Base-by-base conservation (phyloP, 2,888 invertebrate genomes). In the Brachynemurus nebulosus region DNA sequence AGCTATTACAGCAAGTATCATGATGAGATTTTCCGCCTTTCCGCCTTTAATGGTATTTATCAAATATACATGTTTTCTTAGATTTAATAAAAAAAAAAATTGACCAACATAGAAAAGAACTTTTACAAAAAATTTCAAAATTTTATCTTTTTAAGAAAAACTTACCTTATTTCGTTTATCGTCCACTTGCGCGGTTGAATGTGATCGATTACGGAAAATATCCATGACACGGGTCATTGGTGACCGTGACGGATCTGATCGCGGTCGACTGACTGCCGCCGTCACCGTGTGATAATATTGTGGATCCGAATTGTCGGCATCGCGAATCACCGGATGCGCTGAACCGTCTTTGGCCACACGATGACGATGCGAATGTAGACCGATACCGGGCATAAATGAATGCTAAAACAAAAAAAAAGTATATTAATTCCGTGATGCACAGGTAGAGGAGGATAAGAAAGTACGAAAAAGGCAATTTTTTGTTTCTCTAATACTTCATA, bases 211-310 rank as follows among this genome's bases (percentile, higher is more conserved):
- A 47, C 90, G 75, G 65, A 91, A 90, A 59, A 90, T 81, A 63
- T 91, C 90, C 79, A 89, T 89, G 40, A 91, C 88, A 70, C 89
- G 90, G 50, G 86, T 83, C 71, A 91, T 88, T 2, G 90, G 86
- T 55, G 85, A 83, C 51, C 73, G 67, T 52, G 67, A 68, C 44
- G 68, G 69, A 53, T 78, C 74, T 0, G 80, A 77, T 5, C 76
- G 70, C 12, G 42, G 33, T 11, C 76, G 65, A 7, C 37, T 40
- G 18, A 63, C 60, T 14, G 68, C 65, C 4, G 74, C 80, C 4
- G 80, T 79, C 48, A 82, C 72, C 25, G 82, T 82, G 59, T 82
- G 82, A 59, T 80, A 81, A 62, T 81, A 81, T 72, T 80, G 66
- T 21, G 63, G 64, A 48, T 63, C 61, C 8, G 64, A 63, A 35